Evolutionary conservation across 37 sponge, comb jelly and placozoan species (phyloP).

Genomic region (Eunapius fragilis): DNA sequence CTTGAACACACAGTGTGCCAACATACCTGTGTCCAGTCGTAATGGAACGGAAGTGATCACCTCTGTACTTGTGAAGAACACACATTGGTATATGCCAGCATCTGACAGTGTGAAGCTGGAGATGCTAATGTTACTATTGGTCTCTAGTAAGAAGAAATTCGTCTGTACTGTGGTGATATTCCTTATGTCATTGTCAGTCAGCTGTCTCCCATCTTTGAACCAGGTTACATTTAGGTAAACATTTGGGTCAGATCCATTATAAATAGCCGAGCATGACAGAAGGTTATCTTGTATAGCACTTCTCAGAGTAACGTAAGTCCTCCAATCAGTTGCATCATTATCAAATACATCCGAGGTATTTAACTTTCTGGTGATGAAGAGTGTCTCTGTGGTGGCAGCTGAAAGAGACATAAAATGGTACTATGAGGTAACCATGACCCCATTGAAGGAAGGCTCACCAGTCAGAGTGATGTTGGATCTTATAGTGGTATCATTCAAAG

Average conservation of each 20-base stretch:
- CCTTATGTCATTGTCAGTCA: neutral
- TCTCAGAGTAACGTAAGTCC: neutral
- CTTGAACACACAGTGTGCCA: neutral
- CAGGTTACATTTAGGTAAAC: constrained; percentile 21
- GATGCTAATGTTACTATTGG: neutral
- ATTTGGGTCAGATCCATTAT: neutral
- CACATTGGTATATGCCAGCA: constrained; percentile 52
- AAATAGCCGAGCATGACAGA: constrained; percentile 1
- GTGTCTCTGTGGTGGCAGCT: neutral
- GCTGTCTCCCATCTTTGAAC: constrained; percentile 16
- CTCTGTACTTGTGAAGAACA: constrained; percentile 29
- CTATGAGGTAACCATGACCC: neutral
- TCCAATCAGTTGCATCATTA: neutral
- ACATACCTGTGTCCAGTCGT: constrained; percentile 42
- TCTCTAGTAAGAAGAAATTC: neutral
- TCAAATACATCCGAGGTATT: neutral
- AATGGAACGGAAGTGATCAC: constrained; percentile 19
- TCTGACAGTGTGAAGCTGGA: constrained; percentile 11
- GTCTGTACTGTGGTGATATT: constrained; percentile 1
- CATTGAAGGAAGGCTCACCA: neutral
- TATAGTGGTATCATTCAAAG: constrained; percentile 10
- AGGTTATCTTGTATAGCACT: neutral
- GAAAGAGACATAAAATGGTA: neutral
- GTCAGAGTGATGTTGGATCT: neutral
- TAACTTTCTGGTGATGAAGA: neutral